Evolutionary conservation across 2,888 invertebrate species (phyloP), one percentile per base, ranked within the genome.

Genomic region (Caradrina kadenii): DNA sequence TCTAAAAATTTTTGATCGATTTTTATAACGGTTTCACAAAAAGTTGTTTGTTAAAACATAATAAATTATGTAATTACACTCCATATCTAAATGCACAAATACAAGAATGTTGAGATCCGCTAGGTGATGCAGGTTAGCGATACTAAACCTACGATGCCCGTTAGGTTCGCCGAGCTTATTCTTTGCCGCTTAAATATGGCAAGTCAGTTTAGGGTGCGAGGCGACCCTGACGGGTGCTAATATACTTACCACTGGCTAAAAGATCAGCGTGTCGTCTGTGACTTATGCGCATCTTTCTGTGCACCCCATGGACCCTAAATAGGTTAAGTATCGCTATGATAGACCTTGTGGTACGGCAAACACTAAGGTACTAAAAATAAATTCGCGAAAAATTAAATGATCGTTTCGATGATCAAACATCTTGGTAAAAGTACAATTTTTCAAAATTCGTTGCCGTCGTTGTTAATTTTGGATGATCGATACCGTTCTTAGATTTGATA

Each of bases 401-500:
- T 8, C 21, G 21, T 49, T 45, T 35, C 17, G 6, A 60, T 35
- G 1, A 35, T 22, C 15, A 10, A 39, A 50, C 39, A 19, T 15
- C 45, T 15, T 11, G 26, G 13, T 8, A 2, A 26, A 45, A 22
- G 19, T 39, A 17, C 13, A 22, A 15, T 49, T 49, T 73, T 19
- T 21, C 3, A 21, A 50, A 56, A 58, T n/a, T 19, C 7, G 0
- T 31, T 45, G 49, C 7, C 13, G 0, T 52, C 52, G 19, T n/a
- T 22, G 22, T 52, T 19, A 22, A 11, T 17, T 50, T 64, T 69
- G 53, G 19, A 55, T 65, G 58, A 52, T 63, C 26, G 52, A 56
- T 13, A 78, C 69, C 76, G 79, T 79, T 82, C 73, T 65, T 79
- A 82, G 83, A 82, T 82, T 82, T 82, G 79, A 76, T 76, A 78